These are phyloP conservation scores for Phyto melanocephala DNA, from an alignment of 2,888 invertebrate species.

Conservation along the genomic window DNA sequence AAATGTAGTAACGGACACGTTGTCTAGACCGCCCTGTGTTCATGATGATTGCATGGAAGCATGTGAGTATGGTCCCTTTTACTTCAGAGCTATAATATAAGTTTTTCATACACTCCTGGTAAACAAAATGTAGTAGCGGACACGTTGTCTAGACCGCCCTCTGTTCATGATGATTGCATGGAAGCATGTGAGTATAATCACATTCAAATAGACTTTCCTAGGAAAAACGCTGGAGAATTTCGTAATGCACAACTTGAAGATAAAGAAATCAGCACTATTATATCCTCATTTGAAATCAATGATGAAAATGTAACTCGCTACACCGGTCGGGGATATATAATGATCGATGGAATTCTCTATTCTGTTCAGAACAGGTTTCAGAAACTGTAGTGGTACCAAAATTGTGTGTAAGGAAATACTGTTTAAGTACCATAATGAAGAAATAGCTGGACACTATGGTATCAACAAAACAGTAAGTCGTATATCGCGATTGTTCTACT, in stretches of 20 bases:
- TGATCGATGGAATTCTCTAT: constrained; percentile 43
- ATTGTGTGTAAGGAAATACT: constrained; percentile 5
- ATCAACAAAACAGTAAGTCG: constrained; percentile 13
- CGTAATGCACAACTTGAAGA: constrained; percentile 66
- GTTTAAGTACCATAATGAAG: constrained; percentile 31
- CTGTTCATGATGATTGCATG: not conserved
- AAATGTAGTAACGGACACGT: too few relatives aligned
- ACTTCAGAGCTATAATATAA: too few relatives aligned
- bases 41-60: too few relatives aligned
- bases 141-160: constrained; percentile 36
- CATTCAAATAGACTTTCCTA: too few relatives aligned
- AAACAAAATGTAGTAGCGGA: too few relatives aligned
- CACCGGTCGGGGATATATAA: constrained; percentile 42
- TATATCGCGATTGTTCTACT: not conserved
- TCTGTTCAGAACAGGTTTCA: constrained; percentile 37
- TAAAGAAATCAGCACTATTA: constrained; percentile 49
- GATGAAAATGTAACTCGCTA: too few relatives aligned
- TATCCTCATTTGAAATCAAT: constrained; percentile 37
- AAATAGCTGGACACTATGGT: constrained; percentile 54
- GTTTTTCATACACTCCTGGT: too few relatives aligned
- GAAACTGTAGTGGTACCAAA: constrained; percentile 38
- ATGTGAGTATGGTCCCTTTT: too few relatives aligned
- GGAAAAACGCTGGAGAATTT: constrained; percentile 57
- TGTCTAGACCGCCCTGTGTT: too few relatives aligned
- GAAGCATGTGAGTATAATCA: too few relatives aligned